Base-by-base conservation (phyloP, 37 sponge, comb jelly and placozoan genomes). In the Aplysina aerophoba region DNA sequence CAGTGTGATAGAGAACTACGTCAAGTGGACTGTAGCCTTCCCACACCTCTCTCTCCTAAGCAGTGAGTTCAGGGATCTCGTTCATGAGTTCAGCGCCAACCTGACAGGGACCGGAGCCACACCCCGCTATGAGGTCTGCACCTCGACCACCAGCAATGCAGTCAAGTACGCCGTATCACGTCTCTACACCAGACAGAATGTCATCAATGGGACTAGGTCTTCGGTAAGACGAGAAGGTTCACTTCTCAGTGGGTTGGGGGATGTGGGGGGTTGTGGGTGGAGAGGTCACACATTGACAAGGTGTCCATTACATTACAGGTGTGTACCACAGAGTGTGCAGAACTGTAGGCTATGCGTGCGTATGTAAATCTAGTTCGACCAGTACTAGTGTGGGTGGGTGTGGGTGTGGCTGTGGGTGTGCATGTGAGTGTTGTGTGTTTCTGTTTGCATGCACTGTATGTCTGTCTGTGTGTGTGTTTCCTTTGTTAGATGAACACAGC, bases 111-210 rank as follows among this genome's bases (percentile, higher is more conserved):
- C 34, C 3, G 73, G 73, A 6, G 12, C 31, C n/a, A 33, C 34
- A 1, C 73, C 73, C 6, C 34, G 73, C 21, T 71, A 19, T 71
- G 73, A 71, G 37, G 16, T 37, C 73, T 71, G 73, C 73, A 71
- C 73, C 21, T 20, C 35, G 4, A 15, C 37, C 6, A 33, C 30
- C 73, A 71, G 36, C 13, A 13, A 28, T 34, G 28, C 31, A 4
- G 20, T 71, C 11, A 25, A 71, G 37, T 71, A 71, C 12, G 37
- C 73, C 21, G 37, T 71, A 15, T 71, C 73, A 28, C 73, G 73
- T 4, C 2, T 71, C 12, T 71, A 71, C 12, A 35, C 73, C 5
- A 28, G 3, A 37, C 21, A 19, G 20, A 12, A 71, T 33, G 37
- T 71, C 34, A 28, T 35, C 6, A 34, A 37, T 71, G 73, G 73